Conservation (phyloP, 2,797 vertebrate species). For the Xyrichtys novacula region DNA sequence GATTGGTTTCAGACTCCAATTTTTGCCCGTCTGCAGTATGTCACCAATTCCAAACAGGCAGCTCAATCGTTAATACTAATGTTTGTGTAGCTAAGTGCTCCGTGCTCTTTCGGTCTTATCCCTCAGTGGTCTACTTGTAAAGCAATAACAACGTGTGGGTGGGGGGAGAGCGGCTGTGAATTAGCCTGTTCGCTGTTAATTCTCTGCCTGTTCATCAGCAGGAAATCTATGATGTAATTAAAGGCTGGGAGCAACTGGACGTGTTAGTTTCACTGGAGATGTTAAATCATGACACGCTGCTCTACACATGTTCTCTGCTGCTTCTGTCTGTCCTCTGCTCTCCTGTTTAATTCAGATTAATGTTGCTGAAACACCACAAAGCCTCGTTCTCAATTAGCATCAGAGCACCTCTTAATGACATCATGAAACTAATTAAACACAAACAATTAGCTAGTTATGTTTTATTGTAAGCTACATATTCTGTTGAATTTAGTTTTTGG, state of each 20-base stretch:
- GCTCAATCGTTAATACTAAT: constrained; percentile 96
- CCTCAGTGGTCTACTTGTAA: constrained; percentile 83
- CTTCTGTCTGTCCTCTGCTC: constrained; percentile 71
- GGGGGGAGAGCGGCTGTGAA: constrained; percentile 80
- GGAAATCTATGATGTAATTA: constrained; percentile 96
- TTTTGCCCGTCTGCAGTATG: constrained; percentile 93
- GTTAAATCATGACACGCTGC: constrained; percentile 83
- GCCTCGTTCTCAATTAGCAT: constrained; percentile 48
- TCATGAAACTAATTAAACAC: too few species aligned
- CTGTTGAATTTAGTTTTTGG: neutral
- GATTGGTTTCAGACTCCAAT: constrained; percentile 97
- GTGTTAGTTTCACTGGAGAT: constrained; percentile 80
- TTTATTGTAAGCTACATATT: neutral
- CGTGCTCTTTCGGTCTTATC: constrained; percentile 80
- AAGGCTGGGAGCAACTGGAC: constrained; percentile 82
- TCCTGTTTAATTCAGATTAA: constrained; percentile 86
- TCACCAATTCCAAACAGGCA: constrained; percentile 96
- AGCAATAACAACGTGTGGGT: constrained; percentile 87
- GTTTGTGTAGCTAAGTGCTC: constrained; percentile 98
- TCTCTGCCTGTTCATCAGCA: constrained; percentile 91
- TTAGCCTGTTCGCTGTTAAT: constrained; percentile 91
- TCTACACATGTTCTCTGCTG: constrained; percentile 82
- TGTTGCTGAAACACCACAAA: constrained; percentile 65
- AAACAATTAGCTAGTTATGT: neutral
- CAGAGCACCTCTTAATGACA: constrained; percentile 16